Evolutionary conservation across 2,797 vertebrate genomes (phyloP).

Genomic region (Graptemys geographica): DNA sequence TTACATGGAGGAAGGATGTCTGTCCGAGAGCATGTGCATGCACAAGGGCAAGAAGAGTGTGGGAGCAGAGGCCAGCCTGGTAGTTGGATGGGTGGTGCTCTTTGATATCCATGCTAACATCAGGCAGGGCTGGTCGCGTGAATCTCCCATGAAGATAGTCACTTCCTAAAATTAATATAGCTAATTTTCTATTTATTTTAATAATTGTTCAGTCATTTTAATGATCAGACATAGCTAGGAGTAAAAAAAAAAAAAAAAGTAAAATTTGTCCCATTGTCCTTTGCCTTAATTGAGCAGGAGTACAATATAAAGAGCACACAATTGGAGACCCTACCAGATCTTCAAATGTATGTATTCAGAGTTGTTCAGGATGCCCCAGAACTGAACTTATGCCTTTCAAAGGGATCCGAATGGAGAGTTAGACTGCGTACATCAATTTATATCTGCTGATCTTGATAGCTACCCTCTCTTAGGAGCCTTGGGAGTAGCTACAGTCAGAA

Average conservation of each 20-base stretch:
- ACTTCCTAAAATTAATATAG: background rate
- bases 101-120: background rate
- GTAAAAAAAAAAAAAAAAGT: background rate
- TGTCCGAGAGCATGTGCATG: background rate
- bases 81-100: background rate
- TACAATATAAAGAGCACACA: background rate
- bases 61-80: background rate
- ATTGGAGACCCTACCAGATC: background rate
- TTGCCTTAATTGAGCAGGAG: background rate
- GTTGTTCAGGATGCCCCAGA: background rate
- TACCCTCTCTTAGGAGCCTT: background rate
- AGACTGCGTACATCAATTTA: background rate
- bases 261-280: background rate
- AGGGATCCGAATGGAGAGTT: background rate
- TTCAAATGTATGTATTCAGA: accelerated
- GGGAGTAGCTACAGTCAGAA: background rate
- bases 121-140: background rate
- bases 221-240: background rate
- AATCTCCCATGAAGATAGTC: background rate
- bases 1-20: background rate
- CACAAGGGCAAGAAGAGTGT: background rate
- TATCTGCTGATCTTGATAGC: background rate
- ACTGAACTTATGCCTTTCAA: background rate
- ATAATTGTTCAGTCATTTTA: background rate
- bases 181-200: background rate